These are phyloP conservation scores for Apotomis turbidana DNA, from an alignment of 2,888 invertebrate genomes.

Conservation along the genomic window DNA sequence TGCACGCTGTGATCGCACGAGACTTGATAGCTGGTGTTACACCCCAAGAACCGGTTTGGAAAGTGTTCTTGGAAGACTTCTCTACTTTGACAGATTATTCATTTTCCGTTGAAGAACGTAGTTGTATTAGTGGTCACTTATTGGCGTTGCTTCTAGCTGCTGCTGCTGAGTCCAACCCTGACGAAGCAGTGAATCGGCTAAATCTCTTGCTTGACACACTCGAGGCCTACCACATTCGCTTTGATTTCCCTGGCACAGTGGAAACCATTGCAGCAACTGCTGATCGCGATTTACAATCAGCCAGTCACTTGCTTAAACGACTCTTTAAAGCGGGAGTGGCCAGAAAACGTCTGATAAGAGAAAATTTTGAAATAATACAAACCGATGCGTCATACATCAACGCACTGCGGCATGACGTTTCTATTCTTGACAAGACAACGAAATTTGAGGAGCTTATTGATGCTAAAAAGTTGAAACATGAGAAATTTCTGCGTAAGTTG, in stretches of 20 bases:
- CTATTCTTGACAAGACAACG: constrained; percentile 49
- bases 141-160: constrained; percentile 50
- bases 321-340: constrained; percentile 56
- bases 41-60: constrained; percentile 47
- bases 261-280: constrained; percentile 50
- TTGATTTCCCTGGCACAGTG: constrained; percentile 49
- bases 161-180: constrained; percentile 42
- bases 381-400: constrained; percentile 63
- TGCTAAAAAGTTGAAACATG: constrained; percentile 44
- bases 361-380: constrained; percentile 55
- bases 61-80: constrained; percentile 56
- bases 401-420: constrained; percentile 60
- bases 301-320: constrained; percentile 49
- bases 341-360: constrained; percentile 56
- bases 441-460: constrained; percentile 48
- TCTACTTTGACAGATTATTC: constrained; percentile 59
- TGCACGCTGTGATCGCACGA: constrained; percentile 65
- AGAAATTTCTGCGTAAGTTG: constrained; percentile 57
- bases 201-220: constrained; percentile 54
- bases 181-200: constrained; percentile 44
- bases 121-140: constrained; percentile 47
- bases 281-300: constrained; percentile 45
- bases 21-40: constrained; percentile 51
- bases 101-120: constrained; percentile 53
- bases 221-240: constrained; percentile 50